A percentile compares a stretch with the other conserved stretches of the same genome.
Evolutionary conservation across 92 coral and sea anemone genomes (phyloP).

Genomic region (Umimayanthus kanabou): DNA sequence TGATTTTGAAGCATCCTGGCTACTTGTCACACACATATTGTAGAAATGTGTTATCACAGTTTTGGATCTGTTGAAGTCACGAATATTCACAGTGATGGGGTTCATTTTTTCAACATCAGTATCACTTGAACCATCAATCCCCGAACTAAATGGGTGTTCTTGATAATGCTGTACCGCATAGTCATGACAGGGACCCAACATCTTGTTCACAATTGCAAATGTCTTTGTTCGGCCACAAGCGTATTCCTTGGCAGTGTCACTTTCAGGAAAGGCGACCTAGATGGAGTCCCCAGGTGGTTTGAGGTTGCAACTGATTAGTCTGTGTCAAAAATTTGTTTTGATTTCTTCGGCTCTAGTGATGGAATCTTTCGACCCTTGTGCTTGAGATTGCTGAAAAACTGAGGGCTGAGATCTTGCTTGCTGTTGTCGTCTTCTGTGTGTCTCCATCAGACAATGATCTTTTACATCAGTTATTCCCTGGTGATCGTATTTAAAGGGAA

Average conservation of each 20-base stretch:
- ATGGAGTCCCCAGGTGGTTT: constrained; percentile 54
- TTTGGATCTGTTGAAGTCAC: constrained; percentile 45
- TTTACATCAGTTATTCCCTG: no score
- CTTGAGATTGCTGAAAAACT: no score
- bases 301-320: constrained; percentile 45
- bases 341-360: constrained; percentile 51
- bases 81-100: no score
- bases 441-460: no score
- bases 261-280: constrained; percentile 52
- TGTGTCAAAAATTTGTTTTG: constrained; percentile 49
- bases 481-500: no score
- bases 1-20: not conserved
- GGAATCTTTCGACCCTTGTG: not conserved
- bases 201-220: no score
- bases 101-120: constrained; percentile 55
- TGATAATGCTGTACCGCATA: no score
- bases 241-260: constrained; percentile 46
- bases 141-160: no score
- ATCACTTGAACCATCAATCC: constrained; percentile 62
- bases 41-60: constrained; percentile 47
- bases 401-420: no score
- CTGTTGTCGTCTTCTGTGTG: no score
- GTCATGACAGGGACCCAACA: no score
- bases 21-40: constrained; percentile 51
- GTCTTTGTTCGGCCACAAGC: constrained; percentile 59